These are phyloP conservation scores for Halcyon leucocephala DNA, from an alignment of 2,797 vertebrate species.

Conservation along the genomic window DNA sequence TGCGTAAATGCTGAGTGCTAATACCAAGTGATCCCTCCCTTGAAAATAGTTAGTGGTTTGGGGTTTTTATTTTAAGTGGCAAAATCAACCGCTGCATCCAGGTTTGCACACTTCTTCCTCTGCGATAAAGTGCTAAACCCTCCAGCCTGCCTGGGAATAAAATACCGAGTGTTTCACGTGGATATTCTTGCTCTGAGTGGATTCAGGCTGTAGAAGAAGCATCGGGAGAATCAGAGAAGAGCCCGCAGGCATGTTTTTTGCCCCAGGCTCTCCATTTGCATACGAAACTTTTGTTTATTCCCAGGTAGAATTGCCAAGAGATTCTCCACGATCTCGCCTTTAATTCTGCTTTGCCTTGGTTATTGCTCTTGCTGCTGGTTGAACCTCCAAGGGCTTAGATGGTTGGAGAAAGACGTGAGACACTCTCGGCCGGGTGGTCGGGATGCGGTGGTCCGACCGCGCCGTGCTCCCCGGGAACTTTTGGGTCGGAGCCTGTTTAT, in stretches of 20 bases:
- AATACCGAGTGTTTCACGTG: not conserved
- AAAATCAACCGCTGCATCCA: constrained; percentile 42
- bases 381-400: constrained; percentile 50
- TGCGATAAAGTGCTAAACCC: constrained; percentile 48
- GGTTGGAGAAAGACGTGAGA: not conserved
- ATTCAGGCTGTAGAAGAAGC: constrained; percentile 7
- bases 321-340: constrained; percentile 48
- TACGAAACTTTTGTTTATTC: constrained; percentile 50
- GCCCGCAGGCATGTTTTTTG: constrained; percentile 30
- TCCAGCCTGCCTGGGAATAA: constrained; percentile 67
- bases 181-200: constrained; percentile 17
- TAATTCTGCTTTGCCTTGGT: constrained; percentile 66
- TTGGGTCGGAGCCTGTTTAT: not conserved
- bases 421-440: not conserved
- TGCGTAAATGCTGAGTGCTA: constrained; percentile 22
- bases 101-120: constrained; percentile 67
- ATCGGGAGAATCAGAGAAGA: not conserved
- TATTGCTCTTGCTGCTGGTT: constrained; percentile 64
- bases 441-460: not conserved
- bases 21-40: constrained; percentile 30
- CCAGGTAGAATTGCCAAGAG: constrained; percentile 60
- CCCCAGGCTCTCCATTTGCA: constrained; percentile 26
- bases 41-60: not conserved
- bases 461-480: not conserved
- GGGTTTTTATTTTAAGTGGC: not conserved